Conservation (phyloP, 2,113 vertebrate species). For the Sylvia atricapilla region DNA sequence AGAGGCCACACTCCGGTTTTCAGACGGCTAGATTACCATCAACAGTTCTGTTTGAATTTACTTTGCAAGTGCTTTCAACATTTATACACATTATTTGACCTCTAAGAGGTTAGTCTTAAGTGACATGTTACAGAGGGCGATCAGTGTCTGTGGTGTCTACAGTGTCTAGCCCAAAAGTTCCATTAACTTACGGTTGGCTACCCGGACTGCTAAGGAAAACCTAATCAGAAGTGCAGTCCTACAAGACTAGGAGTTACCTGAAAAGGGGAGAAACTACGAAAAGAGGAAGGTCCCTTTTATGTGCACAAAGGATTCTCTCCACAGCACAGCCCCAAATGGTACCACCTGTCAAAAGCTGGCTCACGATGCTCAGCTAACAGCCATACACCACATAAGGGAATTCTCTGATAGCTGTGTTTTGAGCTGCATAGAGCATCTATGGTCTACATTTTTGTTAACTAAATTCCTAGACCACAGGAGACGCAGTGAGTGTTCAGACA, state of each 20-base stretch:
- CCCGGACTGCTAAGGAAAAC: background rate
- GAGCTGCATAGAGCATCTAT: background rate
- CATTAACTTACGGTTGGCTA: background rate
- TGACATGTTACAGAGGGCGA: background rate
- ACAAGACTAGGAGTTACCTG: background rate
- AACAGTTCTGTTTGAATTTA: background rate
- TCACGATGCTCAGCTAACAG: background rate
- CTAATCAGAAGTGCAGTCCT: background rate
- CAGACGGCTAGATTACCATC: background rate
- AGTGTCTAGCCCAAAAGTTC: background rate
- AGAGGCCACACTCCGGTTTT: background rate
- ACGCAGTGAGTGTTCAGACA: background rate
- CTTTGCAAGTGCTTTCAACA: background rate
- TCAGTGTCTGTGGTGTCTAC: background rate
- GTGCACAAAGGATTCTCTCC: background rate
- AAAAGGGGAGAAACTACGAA: background rate
- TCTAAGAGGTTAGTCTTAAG: background rate
- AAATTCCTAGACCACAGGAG: background rate
- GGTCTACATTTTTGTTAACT: background rate
- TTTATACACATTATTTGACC: background rate
- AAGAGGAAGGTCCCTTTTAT: background rate
- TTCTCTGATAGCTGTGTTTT: background rate
- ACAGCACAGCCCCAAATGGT: background rate
- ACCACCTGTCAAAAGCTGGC: background rate
- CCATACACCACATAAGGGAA: accelerated